A percentile compares a stretch with the other conserved stretches of the same genome.
These are phyloP conservation scores for Bufo bufo DNA, from an alignment of 2,113 vertebrate genomes.

Conservation along the genomic window DNA sequence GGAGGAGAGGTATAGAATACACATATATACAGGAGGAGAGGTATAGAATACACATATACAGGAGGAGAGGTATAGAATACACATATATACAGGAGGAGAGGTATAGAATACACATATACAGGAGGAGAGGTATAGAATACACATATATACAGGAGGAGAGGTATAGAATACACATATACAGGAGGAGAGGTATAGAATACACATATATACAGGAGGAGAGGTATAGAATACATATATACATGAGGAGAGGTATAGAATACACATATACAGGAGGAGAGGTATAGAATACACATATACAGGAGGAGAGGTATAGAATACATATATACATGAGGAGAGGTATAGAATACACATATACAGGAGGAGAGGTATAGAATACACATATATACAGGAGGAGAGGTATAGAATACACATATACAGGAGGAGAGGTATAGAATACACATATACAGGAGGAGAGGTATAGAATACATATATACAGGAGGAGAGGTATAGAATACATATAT, in stretches of 20 bases:
- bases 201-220: background rate
- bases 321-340: too few relatives aligned
- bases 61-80: background rate
- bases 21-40: background rate
- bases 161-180: too few relatives aligned
- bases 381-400: background rate
- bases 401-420: too few relatives aligned
- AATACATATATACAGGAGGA: too few relatives aligned
- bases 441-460: too few relatives aligned
- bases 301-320: background rate
- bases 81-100: background rate
- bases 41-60: background rate
- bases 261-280: too few relatives aligned
- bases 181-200: background rate
- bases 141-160: too few relatives aligned
- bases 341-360: background rate
- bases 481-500: too few relatives aligned
- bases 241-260: too few relatives aligned
- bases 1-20: background rate
- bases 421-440: too few relatives aligned
- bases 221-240: background rate
- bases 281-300: too few relatives aligned
- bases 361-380: background rate
- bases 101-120: background rate
- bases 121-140: background rate